These are phyloP conservation scores for Lagopus muta DNA, from an alignment of 2,113 vertebrate species.

Conservation along the genomic window DNA sequence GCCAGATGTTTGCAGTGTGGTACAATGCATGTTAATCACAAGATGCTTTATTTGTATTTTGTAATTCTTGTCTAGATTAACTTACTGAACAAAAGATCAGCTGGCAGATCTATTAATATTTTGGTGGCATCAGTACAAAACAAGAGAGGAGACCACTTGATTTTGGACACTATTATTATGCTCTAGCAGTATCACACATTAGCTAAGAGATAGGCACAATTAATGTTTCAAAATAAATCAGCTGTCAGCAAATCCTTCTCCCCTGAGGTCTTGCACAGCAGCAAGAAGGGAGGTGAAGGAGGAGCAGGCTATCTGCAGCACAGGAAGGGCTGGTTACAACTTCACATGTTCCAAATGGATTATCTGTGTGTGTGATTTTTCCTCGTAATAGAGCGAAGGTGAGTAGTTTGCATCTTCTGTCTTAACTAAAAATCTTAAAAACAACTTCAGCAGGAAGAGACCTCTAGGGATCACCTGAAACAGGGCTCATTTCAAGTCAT, in stretches of 20 bases:
- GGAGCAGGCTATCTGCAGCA: fast-evolving
- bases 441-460: background rate
- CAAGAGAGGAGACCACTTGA: background rate
- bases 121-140: background rate
- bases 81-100: background rate
- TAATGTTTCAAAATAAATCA: background rate
- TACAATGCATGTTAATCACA: fast-evolving
- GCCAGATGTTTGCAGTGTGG: background rate
- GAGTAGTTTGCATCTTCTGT: background rate
- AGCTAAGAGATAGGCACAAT: background rate
- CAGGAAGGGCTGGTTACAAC: background rate
- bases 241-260: background rate
- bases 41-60: background rate
- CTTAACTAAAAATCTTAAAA: background rate
- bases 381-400: fast-evolving
- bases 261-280: background rate
- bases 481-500: background rate
- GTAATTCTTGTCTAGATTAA: background rate
- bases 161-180: fast-evolving
- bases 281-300: background rate
- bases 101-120: background rate
- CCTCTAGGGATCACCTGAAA: background rate
- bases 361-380: too few relatives aligned
- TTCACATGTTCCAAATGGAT: background rate
- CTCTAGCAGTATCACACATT: fast-evolving